Conservation (phyloP, 2,797 vertebrate species). For the Gallirallus australis region DNA sequence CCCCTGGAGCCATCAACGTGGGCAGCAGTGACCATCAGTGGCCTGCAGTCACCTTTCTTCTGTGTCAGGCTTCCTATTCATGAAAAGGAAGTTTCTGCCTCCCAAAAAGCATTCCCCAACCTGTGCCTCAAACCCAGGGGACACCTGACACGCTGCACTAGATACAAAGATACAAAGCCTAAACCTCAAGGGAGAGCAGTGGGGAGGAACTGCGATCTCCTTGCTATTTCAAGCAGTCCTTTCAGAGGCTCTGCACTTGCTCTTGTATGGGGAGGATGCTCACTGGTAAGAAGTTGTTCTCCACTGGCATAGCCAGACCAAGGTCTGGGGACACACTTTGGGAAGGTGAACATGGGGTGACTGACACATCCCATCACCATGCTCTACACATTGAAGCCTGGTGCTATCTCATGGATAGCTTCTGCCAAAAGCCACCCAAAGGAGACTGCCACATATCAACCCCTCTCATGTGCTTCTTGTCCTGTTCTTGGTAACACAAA, state of each 20-base stretch:
- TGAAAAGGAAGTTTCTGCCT: neutral
- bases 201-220: neutral
- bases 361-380: neutral
- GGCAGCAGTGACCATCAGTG: neutral
- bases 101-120: neutral
- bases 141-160: neutral
- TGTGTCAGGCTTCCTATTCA: neutral
- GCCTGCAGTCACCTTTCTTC: accelerated
- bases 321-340: neutral
- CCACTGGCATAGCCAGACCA: accelerated
- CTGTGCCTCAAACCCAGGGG: neutral
- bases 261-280: neutral
- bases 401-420: accelerated
- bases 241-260: neutral
- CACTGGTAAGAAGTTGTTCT: neutral
- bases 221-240: neutral
- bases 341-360: accelerated
- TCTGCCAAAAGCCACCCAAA: neutral
- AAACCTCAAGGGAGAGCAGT: neutral
- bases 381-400: neutral
- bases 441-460: accelerated
- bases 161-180: neutral
- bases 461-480: neutral
- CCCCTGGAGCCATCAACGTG: neutral
- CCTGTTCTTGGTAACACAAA: neutral